These are phyloP conservation scores for Australoheros scitulus DNA, from an alignment of 2,113 vertebrate genomes.

Conservation along the genomic window DNA sequence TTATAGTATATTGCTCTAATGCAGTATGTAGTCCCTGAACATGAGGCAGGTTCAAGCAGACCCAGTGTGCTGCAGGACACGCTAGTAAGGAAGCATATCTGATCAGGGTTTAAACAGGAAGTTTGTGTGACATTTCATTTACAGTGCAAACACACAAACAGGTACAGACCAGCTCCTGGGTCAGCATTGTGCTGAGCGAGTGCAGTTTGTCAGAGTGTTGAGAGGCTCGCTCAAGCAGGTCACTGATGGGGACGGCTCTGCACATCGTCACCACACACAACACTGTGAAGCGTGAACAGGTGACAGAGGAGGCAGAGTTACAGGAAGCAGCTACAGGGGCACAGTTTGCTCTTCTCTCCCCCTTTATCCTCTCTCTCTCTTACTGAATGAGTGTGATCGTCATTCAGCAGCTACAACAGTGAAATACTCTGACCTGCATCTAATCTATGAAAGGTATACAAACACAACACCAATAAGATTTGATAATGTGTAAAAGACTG, in stretches of 20 bases:
- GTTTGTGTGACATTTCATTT: background rate
- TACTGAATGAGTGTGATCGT: too few relatives aligned
- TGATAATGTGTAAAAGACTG: background rate
- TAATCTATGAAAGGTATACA: background rate
- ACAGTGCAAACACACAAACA: background rate
- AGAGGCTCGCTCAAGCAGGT: constrained; percentile 80
- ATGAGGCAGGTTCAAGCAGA: background rate
- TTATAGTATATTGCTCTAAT: background rate
- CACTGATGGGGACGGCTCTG: constrained; percentile 63
- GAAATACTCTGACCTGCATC: background rate
- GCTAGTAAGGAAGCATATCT: background rate
- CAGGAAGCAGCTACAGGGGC: too few relatives aligned
- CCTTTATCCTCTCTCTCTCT: too few relatives aligned
- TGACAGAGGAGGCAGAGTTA: background rate
- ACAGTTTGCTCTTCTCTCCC: too few relatives aligned
- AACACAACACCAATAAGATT: background rate
- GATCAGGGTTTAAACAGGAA: background rate
- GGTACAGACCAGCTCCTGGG: constrained; percentile 76
- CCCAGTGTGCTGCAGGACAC: background rate
- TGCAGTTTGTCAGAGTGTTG: constrained; percentile 80
- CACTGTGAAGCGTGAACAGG: constrained; percentile 16
- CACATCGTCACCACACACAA: constrained; percentile 50
- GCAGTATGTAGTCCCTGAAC: background rate
- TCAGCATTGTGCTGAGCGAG: constrained; percentile 76
- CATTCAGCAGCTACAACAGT: too few relatives aligned